Evolutionary conservation across 2,888 invertebrate genomes (phyloP).

Genomic region (Busseola fusca): DNA sequence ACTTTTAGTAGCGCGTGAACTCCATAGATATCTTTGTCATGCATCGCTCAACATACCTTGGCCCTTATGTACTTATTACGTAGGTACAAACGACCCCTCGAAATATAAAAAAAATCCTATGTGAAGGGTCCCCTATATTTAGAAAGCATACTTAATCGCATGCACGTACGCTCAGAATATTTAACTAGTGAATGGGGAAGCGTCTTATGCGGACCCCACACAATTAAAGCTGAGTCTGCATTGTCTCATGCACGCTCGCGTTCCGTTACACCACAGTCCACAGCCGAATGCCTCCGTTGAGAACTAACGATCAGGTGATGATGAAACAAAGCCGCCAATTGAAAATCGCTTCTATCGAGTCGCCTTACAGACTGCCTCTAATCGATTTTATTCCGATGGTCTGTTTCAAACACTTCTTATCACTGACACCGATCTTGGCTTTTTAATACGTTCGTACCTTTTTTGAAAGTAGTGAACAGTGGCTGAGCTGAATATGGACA

Average conservation of each 20-base stretch:
- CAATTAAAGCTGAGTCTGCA: slow-evolving; percentile 79
- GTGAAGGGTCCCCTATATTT: slow-evolving; percentile 84
- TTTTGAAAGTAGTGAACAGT: slow-evolving; percentile 61
- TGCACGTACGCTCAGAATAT: slow-evolving; percentile 85
- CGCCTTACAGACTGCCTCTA: slow-evolving; percentile 54
- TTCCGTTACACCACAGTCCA: slow-evolving; percentile 73
- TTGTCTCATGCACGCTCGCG: slow-evolving; percentile 76
- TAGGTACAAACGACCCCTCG: slow-evolving; percentile 83
- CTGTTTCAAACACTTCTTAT: slow-evolving; percentile 69
- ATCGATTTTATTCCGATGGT: slow-evolving; percentile 62
- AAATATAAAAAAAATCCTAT: slow-evolving; percentile 78
- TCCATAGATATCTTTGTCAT: slow-evolving; percentile 70
- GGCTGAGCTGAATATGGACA: slow-evolving; percentile 58
- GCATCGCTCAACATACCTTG: slow-evolving; percentile 78
- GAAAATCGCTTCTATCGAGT: slow-evolving; percentile 46
- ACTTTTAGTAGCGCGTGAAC: slow-evolving; percentile 35
- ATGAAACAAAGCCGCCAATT: slow-evolving; percentile 58
- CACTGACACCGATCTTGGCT: slow-evolving; percentile 65
- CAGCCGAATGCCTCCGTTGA: slow-evolving; percentile 59
- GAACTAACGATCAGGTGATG: slow-evolving; percentile 62
- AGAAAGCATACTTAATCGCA: slow-evolving; percentile 86
- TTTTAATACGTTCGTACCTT: slow-evolving; percentile 60
- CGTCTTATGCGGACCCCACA: slow-evolving; percentile 84
- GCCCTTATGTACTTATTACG: slow-evolving; percentile 81
- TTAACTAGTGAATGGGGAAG: slow-evolving; percentile 84